Evolutionary conservation across 2,888 invertebrate genomes (phyloP).

Genomic region (Melanostoma scalare): DNA sequence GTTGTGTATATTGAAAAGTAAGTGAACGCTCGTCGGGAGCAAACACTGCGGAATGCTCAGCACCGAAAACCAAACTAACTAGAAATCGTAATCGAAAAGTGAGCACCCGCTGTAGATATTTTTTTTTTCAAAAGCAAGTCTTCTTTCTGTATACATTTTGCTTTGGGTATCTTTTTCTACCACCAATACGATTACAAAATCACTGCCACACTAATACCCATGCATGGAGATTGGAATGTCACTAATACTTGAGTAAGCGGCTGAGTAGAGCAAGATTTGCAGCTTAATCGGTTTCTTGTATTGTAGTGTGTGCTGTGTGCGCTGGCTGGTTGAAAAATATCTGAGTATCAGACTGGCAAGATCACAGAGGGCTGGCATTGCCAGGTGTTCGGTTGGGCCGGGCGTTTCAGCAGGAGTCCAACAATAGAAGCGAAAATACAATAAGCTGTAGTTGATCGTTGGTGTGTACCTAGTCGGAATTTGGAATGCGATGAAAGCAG

Average conservation of each 20-base stretch:
- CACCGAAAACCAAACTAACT: constrained; percentile 73
- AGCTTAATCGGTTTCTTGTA: constrained; percentile 65
- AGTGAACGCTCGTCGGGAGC: constrained; percentile 63
- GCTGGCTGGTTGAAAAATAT: constrained; percentile 23
- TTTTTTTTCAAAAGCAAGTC: constrained; percentile 20
- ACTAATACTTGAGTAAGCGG: constrained; percentile 46
- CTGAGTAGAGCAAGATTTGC: constrained; percentile 58
- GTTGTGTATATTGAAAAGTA: constrained; percentile 11
- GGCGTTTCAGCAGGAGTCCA: neutral
- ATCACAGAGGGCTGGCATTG: constrained; percentile 24
- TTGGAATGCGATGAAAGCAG: no score
- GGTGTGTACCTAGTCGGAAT: neutral
- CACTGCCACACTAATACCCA: constrained; percentile 63
- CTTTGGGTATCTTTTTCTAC: constrained; percentile 17
- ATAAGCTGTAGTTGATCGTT: constrained; percentile 9
- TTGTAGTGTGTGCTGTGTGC: constrained; percentile 36
- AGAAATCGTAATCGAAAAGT: constrained; percentile 72
- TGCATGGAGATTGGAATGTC: constrained; percentile 65
- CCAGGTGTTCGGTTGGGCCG: neutral
- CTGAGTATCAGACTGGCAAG: constrained; percentile 29
- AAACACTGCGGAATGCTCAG: constrained; percentile 71
- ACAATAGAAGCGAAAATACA: neutral
- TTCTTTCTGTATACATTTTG: constrained; percentile 34
- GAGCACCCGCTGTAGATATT: constrained; percentile 69
- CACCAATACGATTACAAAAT: constrained; percentile 70